These are phyloP conservation scores for Drosophila fungiperda DNA, from an alignment of 2,888 invertebrate genomes.

Conservation along the genomic window DNA sequence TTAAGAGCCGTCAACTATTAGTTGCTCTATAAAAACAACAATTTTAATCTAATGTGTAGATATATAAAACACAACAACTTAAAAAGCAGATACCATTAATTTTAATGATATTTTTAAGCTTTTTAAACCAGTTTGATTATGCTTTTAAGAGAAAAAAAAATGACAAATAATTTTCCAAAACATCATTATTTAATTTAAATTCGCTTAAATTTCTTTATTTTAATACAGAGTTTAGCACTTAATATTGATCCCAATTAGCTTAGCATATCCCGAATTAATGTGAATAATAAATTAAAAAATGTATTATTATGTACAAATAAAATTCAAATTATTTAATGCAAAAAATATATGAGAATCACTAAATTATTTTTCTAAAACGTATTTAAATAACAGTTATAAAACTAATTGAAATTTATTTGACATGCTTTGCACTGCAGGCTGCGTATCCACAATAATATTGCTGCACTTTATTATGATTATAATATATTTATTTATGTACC, in stretches of 20 bases:
- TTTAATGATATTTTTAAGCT: not conserved
- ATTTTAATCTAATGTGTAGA: not conserved
- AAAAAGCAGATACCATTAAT: not conserved
- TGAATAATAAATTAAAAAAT: too few relatives aligned
- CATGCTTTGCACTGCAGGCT: not conserved
- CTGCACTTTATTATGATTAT: conserved; percentile 39
- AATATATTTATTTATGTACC: conserved; percentile 44
- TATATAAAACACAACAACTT: not conserved
- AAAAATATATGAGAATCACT: not conserved
- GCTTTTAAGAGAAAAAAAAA: not conserved
- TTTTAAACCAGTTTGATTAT: not conserved
- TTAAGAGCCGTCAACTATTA: conserved; percentile 9
- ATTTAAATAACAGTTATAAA: not conserved
- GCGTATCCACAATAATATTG: not conserved
- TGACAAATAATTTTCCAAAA: not conserved
- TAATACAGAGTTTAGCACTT: not conserved
- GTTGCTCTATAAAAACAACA: not conserved
- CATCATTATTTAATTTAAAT: not conserved
- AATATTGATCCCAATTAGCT: not conserved
- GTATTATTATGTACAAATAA: not conserved
- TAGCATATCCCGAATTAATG: too few relatives aligned
- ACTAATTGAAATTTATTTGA: not conserved
- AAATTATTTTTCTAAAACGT: not conserved
- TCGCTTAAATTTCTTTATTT: not conserved
- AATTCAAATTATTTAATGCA: not conserved